Base-by-base conservation (phyloP, 2,113 vertebrate genomes). In the Coptodon rendalli region DNA sequence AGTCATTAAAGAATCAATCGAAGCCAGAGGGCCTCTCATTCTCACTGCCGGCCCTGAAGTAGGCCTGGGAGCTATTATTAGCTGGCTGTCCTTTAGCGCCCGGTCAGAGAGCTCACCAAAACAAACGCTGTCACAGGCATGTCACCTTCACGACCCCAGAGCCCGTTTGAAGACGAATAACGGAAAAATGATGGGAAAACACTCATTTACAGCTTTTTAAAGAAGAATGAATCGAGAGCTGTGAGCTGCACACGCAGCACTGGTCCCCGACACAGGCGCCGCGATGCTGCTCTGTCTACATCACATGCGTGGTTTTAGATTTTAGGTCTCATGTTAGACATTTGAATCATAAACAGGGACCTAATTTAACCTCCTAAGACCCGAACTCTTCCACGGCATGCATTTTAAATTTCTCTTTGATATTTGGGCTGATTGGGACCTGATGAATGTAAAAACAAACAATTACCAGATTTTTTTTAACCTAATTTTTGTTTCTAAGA, bases 51-150 rank as follows among this genome's bases (percentile, higher is more conserved):
- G 40, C 57, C 6, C 63, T 24, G 9, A 59, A 68, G 29, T 10
- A 48, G 79, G 27, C 24, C 14, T 17, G 4, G 31, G 5, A 43
- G 66, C 80, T 93, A 93, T 84, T 82, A 79, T 90, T 93, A 91
- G 83, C 52, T 2, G 9, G 1, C 3, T 61, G 82, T 90, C 84
- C 90, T 90, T 88, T 78, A 87, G 12, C 1, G 10, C 22, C 19
- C 31, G 3, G 48, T 83, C 24, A 13, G 31, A 17, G 63, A 14
- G 63, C 24, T 38, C 24, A 22, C 22, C 31, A 52, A 38, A 81
- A 84, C 61, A 17, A 45, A 73, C 5, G 11, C n/a, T 0, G 5
- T 43, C 36, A 43, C 24, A 76, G 24, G 9, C 24, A 17, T 3
- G 43, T 78, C 43, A 31, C 71, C 43, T 5, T 78, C 16, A 78